These are phyloP conservation scores for Xestia xanthographa DNA, from an alignment of 2,888 invertebrate genomes.

Conservation along the genomic window DNA sequence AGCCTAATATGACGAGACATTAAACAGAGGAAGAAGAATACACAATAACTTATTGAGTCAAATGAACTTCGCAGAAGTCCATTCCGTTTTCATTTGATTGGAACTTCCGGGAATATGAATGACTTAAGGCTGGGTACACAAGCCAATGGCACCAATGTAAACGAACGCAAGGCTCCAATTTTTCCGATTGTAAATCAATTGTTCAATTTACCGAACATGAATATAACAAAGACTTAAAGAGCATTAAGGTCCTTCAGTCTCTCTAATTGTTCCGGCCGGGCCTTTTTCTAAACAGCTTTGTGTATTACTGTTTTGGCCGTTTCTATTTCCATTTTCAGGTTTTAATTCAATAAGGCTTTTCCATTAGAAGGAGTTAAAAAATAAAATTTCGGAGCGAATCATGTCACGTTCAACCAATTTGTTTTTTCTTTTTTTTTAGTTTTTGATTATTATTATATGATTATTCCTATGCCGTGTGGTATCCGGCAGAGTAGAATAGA, in stretches of 20 bases:
- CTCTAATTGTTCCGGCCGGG: constrained; percentile 15
- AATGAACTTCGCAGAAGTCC: constrained; percentile 17
- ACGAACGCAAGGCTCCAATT: constrained; percentile 20
- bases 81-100: constrained; percentile 40
- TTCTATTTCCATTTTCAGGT: constrained; percentile 1
- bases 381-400: not conserved
- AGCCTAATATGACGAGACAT: constrained; percentile 32
- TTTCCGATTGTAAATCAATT: constrained; percentile 36
- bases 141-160: constrained; percentile 24
- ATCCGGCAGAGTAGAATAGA: too few species aligned
- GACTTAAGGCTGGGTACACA: constrained; percentile 27
- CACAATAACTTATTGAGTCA: constrained; percentile 35
- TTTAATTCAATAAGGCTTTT: not conserved
- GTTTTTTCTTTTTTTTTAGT: too few species aligned
- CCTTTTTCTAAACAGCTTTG: constrained; percentile 21
- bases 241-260: not conserved
- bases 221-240: constrained; percentile 23
- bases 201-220: constrained; percentile 32
- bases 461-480: not conserved
- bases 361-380: not conserved
- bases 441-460: too few species aligned
- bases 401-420: not conserved
- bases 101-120: constrained; percentile 43
- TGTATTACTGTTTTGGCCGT: constrained; percentile 1
- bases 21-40: constrained; percentile 46